A percentile compares a stretch with the other conserved stretches of the same genome.
These are phyloP conservation scores for Monochamus saltuarius DNA, from an alignment of 1,140 invertebrate species.

Conservation along the genomic window DNA sequence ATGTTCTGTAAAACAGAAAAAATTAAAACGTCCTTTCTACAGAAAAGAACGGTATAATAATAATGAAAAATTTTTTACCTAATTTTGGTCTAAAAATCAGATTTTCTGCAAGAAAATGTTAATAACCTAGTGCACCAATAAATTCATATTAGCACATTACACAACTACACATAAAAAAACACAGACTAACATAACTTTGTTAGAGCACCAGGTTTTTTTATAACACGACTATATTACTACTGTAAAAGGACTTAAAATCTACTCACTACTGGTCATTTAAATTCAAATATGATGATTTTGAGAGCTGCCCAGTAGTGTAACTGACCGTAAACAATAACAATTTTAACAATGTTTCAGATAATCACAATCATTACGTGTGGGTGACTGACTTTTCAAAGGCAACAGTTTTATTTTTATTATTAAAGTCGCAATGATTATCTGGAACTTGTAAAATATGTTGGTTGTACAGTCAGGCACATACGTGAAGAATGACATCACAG, in stretches of 20 bases:
- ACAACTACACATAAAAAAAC: neutral
- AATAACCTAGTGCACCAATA: constrained; percentile 2
- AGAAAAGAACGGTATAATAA: constrained; percentile 24
- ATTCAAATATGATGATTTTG: constrained; percentile 45
- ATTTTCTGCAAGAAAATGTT: constrained; percentile 27
- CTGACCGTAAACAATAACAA: constrained; percentile 49
- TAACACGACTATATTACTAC: constrained; percentile 12
- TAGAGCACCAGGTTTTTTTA: constrained; percentile 3
- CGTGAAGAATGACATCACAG: constrained; percentile 77
- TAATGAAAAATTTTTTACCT: constrained; percentile 33
- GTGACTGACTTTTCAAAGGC: neutral
- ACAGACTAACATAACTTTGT: neutral
- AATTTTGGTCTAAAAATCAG: constrained; percentile 14
- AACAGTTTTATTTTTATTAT: no score
- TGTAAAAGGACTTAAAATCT: constrained; percentile 46
- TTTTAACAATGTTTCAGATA: constrained; percentile 41
- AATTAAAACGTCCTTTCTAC: constrained; percentile 45
- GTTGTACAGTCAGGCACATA: constrained; percentile 56
- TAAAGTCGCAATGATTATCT: constrained; percentile 5
- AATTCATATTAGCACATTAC: no score
- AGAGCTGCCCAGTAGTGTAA: constrained; percentile 49
- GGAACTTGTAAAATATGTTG: constrained; percentile 21
- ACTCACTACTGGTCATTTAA: constrained; percentile 50
- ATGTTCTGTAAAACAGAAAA: constrained; percentile 49
- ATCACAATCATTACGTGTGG: neutral